These are phyloP conservation scores for Gulo gulo DNA, from an alignment of 2,113 vertebrate genomes.

Conservation along the genomic window DNA sequence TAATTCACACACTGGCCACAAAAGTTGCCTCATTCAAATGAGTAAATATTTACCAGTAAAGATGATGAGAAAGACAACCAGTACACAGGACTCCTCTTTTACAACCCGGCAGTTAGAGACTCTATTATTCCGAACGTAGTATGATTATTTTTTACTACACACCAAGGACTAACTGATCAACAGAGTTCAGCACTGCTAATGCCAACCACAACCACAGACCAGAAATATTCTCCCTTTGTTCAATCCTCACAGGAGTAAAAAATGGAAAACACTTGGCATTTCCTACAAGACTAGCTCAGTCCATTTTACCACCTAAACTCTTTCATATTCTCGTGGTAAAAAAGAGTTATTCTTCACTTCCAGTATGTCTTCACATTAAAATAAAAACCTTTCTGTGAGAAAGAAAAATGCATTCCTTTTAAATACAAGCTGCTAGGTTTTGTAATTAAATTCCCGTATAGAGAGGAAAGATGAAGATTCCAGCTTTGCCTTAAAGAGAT, in stretches of 20 bases:
- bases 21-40: background rate
- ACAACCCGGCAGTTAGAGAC: background rate
- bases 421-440: background rate
- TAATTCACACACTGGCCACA: background rate
- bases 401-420: background rate
- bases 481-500: conserved; percentile 12
- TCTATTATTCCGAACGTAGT: background rate
- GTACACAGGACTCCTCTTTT: background rate
- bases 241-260: background rate
- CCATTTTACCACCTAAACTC: conserved; percentile 4
- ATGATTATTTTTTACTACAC: background rate
- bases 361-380: background rate
- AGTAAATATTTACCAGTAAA: background rate
- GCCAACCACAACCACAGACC: background rate
- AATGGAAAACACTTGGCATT: background rate
- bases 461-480: background rate
- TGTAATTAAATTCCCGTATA: background rate
- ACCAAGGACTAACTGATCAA: background rate
- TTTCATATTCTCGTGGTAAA: background rate
- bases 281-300: background rate
- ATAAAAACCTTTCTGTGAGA: background rate
- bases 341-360: background rate
- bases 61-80: background rate
- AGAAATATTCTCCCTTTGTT: background rate
- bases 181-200: background rate